phyloP scores from a whole-genome alignment of 2,113 vertebrate genomes.

The Tetrao urogallus region DNA sequence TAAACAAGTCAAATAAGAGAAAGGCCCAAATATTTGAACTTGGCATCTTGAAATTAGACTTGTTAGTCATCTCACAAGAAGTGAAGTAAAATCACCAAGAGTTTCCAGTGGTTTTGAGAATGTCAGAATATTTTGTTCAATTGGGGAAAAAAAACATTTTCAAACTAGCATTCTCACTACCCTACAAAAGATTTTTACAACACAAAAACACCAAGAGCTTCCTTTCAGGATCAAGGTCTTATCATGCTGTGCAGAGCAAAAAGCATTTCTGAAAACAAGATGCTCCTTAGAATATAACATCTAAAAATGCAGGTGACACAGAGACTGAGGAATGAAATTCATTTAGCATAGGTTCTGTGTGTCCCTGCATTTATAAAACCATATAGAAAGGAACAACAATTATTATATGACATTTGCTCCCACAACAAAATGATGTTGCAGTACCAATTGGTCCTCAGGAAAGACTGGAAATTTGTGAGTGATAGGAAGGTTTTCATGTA shows the following conservation, averaged over 20 bases:
- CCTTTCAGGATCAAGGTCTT: slow-evolving; percentile 23
- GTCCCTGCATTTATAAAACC: neutral
- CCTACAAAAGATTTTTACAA: slow-evolving; percentile 6
- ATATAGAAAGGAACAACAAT: neutral
- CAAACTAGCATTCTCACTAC: neutral
- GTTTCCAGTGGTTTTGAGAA: neutral
- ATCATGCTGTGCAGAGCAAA: neutral
- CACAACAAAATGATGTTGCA: neutral
- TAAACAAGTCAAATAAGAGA: neutral
- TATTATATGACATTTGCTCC: neutral
- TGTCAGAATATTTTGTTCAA: neutral
- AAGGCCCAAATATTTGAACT: neutral
- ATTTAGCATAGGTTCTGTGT: neutral
- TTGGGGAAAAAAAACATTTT: neutral
- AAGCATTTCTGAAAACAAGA: slow-evolving; percentile 2
- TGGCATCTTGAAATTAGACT: neutral
- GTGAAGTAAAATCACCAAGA: neutral
- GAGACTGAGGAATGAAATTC: neutral
- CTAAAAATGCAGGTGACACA: neutral
- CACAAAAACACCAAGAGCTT: neutral
- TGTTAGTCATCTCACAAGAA: neutral
- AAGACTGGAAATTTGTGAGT: neutral
- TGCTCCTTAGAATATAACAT: neutral
- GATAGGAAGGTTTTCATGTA: neutral
- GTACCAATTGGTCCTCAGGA: neutral